Percentiles rank a stretch among this genome's conserved stretches.
phyloP scores from a whole-genome alignment of 2,113 vertebrate genomes.

The Sclerurus mexicanus region DNA sequence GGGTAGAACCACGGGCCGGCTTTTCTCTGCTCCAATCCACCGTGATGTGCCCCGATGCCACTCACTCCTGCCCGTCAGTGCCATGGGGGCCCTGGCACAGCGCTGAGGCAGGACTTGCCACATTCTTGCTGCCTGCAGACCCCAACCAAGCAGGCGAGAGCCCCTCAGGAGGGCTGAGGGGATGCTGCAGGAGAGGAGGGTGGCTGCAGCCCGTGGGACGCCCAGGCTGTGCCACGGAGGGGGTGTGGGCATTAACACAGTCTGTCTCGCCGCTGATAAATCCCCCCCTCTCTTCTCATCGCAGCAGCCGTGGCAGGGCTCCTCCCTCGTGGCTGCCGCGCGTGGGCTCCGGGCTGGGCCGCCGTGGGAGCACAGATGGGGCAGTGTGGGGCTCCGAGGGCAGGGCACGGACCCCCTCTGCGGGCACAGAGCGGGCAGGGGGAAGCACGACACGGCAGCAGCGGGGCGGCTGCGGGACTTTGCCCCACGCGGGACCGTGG shows the following conservation, averaged over 20 bases:
- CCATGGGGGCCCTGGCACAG: neutral
- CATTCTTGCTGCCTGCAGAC: neutral
- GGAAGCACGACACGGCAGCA: neutral
- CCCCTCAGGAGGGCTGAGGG: neutral
- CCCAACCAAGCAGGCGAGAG: rapidly evolving
- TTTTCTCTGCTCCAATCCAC: neutral
- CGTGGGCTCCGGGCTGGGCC: neutral
- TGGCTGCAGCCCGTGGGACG: neutral
- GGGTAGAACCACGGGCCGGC: neutral
- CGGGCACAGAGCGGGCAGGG: rapidly evolving
- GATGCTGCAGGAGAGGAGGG: neutral
- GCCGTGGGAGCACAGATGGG: neutral
- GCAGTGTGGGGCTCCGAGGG: rapidly evolving
- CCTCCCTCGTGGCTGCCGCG: rapidly evolving
- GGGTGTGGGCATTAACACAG: neutral
- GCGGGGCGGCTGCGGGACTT: neutral
- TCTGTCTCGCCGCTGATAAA: neutral
- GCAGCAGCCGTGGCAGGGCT: rapidly evolving
- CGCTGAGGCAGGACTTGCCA: neutral
- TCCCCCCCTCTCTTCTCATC: neutral
- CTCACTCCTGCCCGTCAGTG: neutral
- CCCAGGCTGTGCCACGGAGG: too few species aligned
- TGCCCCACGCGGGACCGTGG: neutral
- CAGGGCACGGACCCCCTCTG: neutral
- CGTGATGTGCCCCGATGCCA: neutral